These are phyloP conservation scores for Bothrops alternatus DNA, from an alignment of 2,797 vertebrate species.

Conservation along the genomic window DNA sequence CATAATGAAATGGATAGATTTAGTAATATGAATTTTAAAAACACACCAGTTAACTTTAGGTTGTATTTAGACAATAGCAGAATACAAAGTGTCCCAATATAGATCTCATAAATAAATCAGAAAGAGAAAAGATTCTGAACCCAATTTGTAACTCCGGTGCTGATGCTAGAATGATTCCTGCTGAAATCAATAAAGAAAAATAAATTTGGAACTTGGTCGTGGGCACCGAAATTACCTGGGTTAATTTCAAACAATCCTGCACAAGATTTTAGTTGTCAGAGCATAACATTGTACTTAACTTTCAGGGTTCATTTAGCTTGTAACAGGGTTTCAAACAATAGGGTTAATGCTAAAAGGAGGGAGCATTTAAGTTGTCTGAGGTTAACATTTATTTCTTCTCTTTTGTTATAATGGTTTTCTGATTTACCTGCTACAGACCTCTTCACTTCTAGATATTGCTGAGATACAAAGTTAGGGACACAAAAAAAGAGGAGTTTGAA, in stretches of 20 bases:
- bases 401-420: neutral
- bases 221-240: neutral
- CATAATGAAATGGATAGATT: neutral
- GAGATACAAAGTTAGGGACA: neutral
- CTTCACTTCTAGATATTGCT: neutral
- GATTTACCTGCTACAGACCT: conserved; percentile 32
- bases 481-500: neutral
- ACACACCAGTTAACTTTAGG: neutral
- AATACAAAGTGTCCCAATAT: neutral
- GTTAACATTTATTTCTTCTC: fast-evolving
- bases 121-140: neutral
- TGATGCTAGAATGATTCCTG: neutral
- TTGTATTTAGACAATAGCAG: neutral
- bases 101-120: neutral
- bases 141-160: neutral
- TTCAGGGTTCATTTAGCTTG: neutral
- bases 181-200: neutral
- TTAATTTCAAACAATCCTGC: neutral
- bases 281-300: neutral
- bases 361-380: neutral
- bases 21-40: neutral
- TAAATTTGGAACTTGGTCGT: neutral
- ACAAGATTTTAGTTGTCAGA: neutral
- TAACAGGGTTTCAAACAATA: neutral
- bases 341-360: neutral